Evolutionary conservation across 1,140 invertebrate species (phyloP), one percentile per base, ranked within the genome.

Genomic region (Meloidogyne floridensis): DNA sequence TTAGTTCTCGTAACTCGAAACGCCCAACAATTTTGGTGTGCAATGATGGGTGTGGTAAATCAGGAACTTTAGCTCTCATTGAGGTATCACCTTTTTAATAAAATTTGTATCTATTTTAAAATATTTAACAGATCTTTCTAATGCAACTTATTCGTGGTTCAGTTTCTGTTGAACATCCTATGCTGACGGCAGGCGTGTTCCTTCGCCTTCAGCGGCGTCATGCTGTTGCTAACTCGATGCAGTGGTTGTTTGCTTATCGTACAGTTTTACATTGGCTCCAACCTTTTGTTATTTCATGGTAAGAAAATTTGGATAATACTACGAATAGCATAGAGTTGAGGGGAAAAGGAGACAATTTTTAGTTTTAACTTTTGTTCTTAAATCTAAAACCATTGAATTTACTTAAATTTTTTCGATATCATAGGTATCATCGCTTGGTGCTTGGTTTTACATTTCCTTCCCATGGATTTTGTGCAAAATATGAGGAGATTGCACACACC

Each of bases 141-240:
- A 90, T 90, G 87, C 89, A 90, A 54, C 82, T 88, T 47, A 65
- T 88, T 13, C 79, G 87, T 32, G 87, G 87, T 72, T 72, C 85
- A 3, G 72, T 56, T 53, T 84, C 56, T 51, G 75, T 75, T 10
- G 85, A 81, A 11, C 43, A 87, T 65, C 83, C 86, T 11, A 82
- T 87, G 56, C 78, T 87, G 5, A 87, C 86, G 15, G 80, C 87
- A 3, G 84, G 77, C n/a, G 78, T 87, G 5, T 87, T 87, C 75
- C 42, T 89, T 42, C 86, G 87, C 15, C 82, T 87, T 47, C 87
- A 87, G 74, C 85, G 87, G 7, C 82, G 83, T 51, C 80, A 87
- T 18, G 85, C 86, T 11, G 76, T 88, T 51, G 77, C 77, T 13
- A 86, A 78, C 53, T 65, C n/a, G 32, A 75, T 86, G 5, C 85